phyloP scores from a whole-genome alignment of 2,113 vertebrate genomes.

The Eublepharis macularius region DNA sequence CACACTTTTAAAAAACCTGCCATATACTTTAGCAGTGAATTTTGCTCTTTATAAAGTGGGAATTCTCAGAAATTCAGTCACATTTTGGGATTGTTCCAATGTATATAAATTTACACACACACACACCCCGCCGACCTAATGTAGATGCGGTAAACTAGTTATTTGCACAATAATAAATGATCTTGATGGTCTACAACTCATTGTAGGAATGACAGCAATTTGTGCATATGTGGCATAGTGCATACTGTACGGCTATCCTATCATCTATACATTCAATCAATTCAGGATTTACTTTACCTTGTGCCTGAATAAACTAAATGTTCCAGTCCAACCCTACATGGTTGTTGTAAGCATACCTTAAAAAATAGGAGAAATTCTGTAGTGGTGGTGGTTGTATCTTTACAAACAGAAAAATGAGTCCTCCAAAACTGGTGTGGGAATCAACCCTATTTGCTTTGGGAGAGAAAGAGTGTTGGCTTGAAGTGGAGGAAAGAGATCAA shows the following conservation, averaged over 20 bases:
- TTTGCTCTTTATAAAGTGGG: not conserved
- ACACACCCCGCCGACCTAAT: not conserved
- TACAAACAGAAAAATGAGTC: not conserved
- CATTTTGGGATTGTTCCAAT: not conserved
- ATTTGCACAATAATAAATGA: not conserved
- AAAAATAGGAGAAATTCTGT: not conserved
- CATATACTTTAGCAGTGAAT: not conserved
- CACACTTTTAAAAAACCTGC: not conserved
- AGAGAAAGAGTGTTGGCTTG: fast-evolving
- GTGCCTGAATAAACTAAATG: too few species aligned
- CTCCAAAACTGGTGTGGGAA: not conserved
- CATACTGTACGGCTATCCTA: not conserved
- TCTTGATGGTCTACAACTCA: not conserved
- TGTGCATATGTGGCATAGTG: not conserved
- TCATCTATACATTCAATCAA: not conserved
- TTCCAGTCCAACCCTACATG: too few species aligned
- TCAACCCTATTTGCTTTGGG: not conserved
- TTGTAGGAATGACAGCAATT: not conserved
- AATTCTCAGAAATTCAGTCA: not conserved
- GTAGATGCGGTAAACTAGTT: not conserved
- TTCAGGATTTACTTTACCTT: not conserved
- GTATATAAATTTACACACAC: not conserved
- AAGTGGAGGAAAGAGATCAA: fast-evolving
- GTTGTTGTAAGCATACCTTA: not conserved
- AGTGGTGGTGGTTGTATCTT: not conserved